Evolutionary conservation across 1,140 invertebrate species (phyloP), one percentile per base, ranked within the genome.

Genomic region (Platyura marginata): DNA sequence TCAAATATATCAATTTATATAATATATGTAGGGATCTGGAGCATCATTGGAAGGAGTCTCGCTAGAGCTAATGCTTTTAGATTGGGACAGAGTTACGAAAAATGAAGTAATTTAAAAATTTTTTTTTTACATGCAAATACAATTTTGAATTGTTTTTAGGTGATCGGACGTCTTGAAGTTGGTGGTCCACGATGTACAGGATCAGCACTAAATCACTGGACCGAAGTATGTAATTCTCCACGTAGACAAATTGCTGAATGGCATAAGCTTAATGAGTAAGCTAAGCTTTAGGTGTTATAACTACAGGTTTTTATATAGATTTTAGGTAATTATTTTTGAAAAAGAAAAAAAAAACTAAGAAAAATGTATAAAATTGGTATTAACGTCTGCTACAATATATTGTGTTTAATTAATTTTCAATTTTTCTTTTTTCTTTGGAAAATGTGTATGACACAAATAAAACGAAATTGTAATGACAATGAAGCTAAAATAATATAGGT

Each of bases 11-110:
- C 32, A 11, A 34, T 4, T 6, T 3, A 34, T 34, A 18, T 38
- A 3, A 5, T 10, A 21, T 38, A 49, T 64, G 33, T 45, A 61
- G 53, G 57, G 69, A 36, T 67, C 74, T 44, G 77, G 77, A 45
- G 84, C 89, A 54, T 79, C 79, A 15, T 74, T 96, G 38, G 82
- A 88, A 49, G 85, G 83, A 54, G 81, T 96, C 40, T 87, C 84
- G 43, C 70, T 97, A 22, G 90, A 96, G 61, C 82, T 98, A 54
- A 72, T 93, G 52, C 74, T 97, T 39, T 72, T 96, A 3, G 93
- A 97, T 62, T 96, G 91, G 88, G 92, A 97, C 66, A 69, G 92
- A 46, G 88, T 97, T 54, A 96, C 92, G 43, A 97, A 95, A 67
- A 96, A 96, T 62, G 93, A 97, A 76, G 87, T 82, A 61, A 64